A percentile compares a stretch with the other conserved stretches of the same genome.
These are phyloP conservation scores for Laupala kohalensis DNA, from an alignment of 1,140 invertebrate genomes.

Conservation along the genomic window DNA sequence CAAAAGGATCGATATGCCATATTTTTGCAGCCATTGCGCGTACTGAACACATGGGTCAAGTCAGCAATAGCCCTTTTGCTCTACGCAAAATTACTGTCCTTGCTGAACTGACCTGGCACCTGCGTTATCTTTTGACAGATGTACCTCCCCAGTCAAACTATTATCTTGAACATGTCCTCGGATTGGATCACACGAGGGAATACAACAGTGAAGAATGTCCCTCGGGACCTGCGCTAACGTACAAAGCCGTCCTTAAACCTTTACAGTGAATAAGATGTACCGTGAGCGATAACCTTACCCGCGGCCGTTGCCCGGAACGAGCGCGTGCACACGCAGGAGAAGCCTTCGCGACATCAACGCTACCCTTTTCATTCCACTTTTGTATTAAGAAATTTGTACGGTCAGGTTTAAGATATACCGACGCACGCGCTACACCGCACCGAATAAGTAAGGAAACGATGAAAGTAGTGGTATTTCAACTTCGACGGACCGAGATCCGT, in stretches of 20 bases:
- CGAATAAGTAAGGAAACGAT: constrained; percentile 54
- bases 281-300: too few species aligned
- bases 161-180: constrained; percentile 37
- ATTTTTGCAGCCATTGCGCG: too few species aligned
- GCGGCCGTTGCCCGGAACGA: too few species aligned
- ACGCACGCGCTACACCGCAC: constrained; percentile 40
- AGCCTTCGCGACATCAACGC: too few species aligned
- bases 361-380: too few species aligned
- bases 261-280: too few species aligned
- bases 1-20: too few species aligned
- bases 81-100: constrained; percentile 72
- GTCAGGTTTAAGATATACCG: constrained; percentile 22
- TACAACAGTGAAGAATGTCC: background rate
- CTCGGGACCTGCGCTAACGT: background rate
- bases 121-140: constrained; percentile 69
- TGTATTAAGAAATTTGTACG: too few species aligned
- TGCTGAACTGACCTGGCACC: constrained; percentile 72
- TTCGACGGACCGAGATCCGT: constrained; percentile 29
- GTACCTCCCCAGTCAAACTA: constrained; percentile 76
- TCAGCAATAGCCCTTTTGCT: constrained; percentile 72
- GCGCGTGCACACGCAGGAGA: too few species aligned
- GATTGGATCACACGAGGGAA: constrained; percentile 39
- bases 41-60: constrained; percentile 53
- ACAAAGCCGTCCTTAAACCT: too few species aligned
- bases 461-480: constrained; percentile 60